These are phyloP conservation scores for Heterochromis multidens DNA, from an alignment of 2,113 vertebrate genomes.

Conservation along the genomic window DNA sequence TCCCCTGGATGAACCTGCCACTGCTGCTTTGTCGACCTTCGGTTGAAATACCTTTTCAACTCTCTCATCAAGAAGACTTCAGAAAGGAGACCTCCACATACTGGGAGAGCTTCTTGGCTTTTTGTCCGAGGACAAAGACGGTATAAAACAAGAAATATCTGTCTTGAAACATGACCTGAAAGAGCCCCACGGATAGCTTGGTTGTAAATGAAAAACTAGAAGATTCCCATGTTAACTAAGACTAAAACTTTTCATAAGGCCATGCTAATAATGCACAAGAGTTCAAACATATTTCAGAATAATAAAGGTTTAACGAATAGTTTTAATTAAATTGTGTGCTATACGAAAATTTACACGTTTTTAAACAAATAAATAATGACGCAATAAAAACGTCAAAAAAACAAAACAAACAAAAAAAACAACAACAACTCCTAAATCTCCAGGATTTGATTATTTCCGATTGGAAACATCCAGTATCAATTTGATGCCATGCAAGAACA, in stretches of 20 bases:
- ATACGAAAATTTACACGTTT: conserved; percentile 56
- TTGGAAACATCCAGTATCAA: conserved; percentile 48
- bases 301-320: conserved; percentile 49
- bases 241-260: conserved; percentile 56
- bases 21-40: conserved; percentile 95
- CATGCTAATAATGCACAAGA: conserved; percentile 67
- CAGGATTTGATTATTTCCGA: conserved; percentile 50
- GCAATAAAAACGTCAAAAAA: conserved; percentile 28
- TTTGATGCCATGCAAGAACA: conserved; percentile 66
- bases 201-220: conserved; percentile 20
- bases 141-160: conserved; percentile 84
- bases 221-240: conserved; percentile 62
- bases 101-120: conserved; percentile 86
- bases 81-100: conserved; percentile 85
- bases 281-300: conserved; percentile 50
- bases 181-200: conserved; percentile 9
- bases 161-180: conserved; percentile 73
- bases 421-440: conserved; percentile 63
- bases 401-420: conserved; percentile 28
- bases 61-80: conserved; percentile 87
- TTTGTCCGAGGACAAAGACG: conserved; percentile 85
- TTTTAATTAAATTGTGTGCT: conserved; percentile 51
- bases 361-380: conserved; percentile 71
- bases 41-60: conserved; percentile 96
- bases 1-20: conserved; percentile 98